Percentiles rank a stretch among this genome's conserved stretches.
Conservation (phyloP, 2,797 vertebrate species). For the Myiotriccus ornatus region DNA sequence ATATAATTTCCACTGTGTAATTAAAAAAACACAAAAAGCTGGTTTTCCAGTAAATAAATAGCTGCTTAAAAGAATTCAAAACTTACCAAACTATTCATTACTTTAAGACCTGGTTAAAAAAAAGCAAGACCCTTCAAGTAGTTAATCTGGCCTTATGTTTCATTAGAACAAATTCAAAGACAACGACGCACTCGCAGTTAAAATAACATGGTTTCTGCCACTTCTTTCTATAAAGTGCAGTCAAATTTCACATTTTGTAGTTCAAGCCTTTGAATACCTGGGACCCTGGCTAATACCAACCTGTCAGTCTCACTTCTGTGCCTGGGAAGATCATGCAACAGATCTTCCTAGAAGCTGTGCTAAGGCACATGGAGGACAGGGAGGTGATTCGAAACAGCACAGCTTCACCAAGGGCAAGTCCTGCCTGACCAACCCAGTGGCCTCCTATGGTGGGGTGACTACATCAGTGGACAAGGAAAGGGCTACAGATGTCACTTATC, state of each 20-base stretch:
- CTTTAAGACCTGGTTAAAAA: background rate
- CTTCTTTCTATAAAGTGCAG: background rate
- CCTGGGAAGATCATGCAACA: background rate
- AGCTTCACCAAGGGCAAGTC: background rate
- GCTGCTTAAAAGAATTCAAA: slow-evolving; percentile 14
- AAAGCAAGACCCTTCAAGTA: background rate
- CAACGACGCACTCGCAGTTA: background rate
- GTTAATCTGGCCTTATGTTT: background rate
- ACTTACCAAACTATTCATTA: background rate
- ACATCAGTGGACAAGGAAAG: background rate
- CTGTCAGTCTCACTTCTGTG: background rate
- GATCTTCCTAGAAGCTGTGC: background rate
- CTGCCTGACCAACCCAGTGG: background rate
- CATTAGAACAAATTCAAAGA: slow-evolving; percentile 29
- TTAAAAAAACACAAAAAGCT: slow-evolving; percentile 40
- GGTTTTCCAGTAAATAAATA: slow-evolving; percentile 32
- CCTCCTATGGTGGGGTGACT: background rate
- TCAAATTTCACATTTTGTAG: background rate
- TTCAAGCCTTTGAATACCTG: background rate
- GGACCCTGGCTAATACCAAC: background rate
- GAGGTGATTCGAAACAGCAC: background rate
- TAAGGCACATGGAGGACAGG: background rate
- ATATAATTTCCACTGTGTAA: slow-evolving; percentile 17
- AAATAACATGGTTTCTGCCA: background rate
- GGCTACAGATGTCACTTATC: background rate